Evolutionary conservation across 2,888 invertebrate genomes (phyloP), one percentile per base, ranked within the genome.

Genomic region (Hydriomena furcata): DNA sequence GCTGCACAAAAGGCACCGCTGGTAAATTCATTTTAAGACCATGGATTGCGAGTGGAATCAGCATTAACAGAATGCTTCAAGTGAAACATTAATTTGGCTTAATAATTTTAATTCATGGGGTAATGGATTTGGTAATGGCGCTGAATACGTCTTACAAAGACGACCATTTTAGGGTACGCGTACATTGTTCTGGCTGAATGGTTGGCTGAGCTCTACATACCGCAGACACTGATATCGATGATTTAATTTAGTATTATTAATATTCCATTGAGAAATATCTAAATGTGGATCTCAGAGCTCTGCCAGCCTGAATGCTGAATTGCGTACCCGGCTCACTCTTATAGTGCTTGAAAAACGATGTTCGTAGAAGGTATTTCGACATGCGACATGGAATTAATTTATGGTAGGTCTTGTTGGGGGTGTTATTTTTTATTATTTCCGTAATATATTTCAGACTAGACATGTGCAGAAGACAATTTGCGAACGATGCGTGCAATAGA

Each of bases 1-100:
- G 97, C 92, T 98, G 98, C 93, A 97, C 97, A 83, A 97, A 97
- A 94, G 98, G 98, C 94, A 98, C 98, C 91, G 98, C 98, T 92
- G 98, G 98, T 98, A 97, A 95, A 94, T 91, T 79, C 68, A 73
- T 76, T 81, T 80, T 77, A 73, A 68, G 67, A 76, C 76, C 73
- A 73, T 76, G 73, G 72, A 68, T 74, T 76, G 79, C 75, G 69
- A 76, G 62, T 76, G 85, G 86, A 83, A 69, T 77, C 83, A 76
- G 82, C 80, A 85, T 87, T 89, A 90, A 89, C 89, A 74, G 80
- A 80, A 79, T 66, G 88, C 89, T 88, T 89, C 63, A 73, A 84
- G 77, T 81, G 77, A 84, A 72, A 76, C 73, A 73, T 73, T 79
- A 84, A 83, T 80, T 76, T 77, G 76, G 84, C 85, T 89, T 88